Evolutionary conservation across 2,888 invertebrate species (phyloP).

Genomic region (Drosophila cognata): DNA sequence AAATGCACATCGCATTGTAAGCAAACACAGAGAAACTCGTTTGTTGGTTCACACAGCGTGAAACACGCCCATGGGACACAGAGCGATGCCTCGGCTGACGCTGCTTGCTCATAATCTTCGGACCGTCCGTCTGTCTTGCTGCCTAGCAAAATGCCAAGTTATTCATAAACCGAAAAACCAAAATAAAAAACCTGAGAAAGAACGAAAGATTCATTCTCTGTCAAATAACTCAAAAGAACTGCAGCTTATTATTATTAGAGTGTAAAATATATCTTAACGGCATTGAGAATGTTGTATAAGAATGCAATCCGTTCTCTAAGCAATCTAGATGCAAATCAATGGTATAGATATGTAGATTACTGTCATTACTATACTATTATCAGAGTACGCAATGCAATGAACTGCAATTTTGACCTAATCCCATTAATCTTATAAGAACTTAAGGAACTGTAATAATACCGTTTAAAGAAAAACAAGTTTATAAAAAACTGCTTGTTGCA

Average conservation of each 20-base stretch:
- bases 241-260: conserved; percentile 10
- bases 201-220: conserved; percentile 15
- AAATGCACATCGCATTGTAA: conserved; percentile 14
- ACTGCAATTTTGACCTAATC: background rate
- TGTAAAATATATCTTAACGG: background rate
- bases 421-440: background rate
- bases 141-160: conserved; percentile 42
- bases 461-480: conserved; percentile 3
- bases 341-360: background rate
- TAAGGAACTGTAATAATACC: background rate
- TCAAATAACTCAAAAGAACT: conserved; percentile 10
- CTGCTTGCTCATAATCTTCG: conserved; percentile 19
- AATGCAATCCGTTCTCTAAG: background rate
- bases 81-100: conserved; percentile 9
- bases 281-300: background rate
- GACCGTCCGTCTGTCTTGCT: conserved; percentile 1
- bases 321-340: background rate
- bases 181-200: conserved; percentile 28
- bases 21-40: conserved; percentile 53
- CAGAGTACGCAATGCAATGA: background rate
- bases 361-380: background rate
- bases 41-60: conserved; percentile 55
- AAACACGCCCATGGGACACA: conserved; percentile 42
- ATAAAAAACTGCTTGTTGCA: background rate
- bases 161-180: conserved; percentile 23